Conservation (phyloP, 2,888 invertebrate genomes). For the Amiota minor region DNA sequence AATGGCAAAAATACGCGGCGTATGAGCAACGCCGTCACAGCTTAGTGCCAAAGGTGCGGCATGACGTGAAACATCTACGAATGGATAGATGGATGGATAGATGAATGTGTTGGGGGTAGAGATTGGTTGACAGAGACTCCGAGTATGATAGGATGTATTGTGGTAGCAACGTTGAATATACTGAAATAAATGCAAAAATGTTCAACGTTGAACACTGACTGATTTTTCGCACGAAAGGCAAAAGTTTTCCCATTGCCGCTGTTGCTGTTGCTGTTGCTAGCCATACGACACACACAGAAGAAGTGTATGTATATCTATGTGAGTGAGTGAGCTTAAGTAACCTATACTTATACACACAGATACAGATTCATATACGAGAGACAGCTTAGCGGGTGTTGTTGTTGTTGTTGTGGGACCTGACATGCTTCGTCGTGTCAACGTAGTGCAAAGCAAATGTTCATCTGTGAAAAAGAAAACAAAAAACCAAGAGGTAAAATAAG, state of each 20-base stretch:
- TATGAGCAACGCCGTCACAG: conserved; percentile 5
- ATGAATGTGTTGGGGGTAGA: too few species aligned
- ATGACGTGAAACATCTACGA: neutral
- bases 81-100: neutral
- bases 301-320: neutral
- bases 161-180: too few species aligned
- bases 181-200: conserved; percentile 26
- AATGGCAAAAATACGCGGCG: neutral
- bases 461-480: neutral
- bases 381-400: conserved; percentile 1
- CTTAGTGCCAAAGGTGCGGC: neutral
- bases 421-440: conserved; percentile 53
- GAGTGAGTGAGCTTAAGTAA: conserved; percentile 22
- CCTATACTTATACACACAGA: neutral
- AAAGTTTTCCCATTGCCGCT: conserved; percentile 20
- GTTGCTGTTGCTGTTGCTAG: neutral
- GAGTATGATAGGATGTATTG: too few species aligned
- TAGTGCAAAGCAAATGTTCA: conserved; percentile 51
- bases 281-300: too few species aligned
- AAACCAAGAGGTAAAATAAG: neutral
- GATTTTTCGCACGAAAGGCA: conserved; percentile 31
- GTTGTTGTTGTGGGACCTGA: conserved; percentile 1
- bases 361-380: neutral
- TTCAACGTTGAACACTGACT: conserved; percentile 27
- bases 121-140: too few species aligned